Conservation (phyloP, 2,888 invertebrate species). For the Diaprepes abbreviatus region DNA sequence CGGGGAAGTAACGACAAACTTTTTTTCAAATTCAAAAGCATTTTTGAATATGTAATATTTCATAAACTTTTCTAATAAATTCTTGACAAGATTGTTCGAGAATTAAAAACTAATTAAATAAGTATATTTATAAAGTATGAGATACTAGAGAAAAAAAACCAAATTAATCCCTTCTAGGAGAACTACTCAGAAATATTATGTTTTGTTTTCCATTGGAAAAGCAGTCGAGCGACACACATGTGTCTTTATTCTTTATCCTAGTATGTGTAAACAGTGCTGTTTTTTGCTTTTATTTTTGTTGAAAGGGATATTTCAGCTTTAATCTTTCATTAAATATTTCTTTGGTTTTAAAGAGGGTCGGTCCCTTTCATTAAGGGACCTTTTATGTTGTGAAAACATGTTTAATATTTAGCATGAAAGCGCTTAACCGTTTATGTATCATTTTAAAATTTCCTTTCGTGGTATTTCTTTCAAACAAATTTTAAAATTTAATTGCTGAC, state of each 20-base stretch:
- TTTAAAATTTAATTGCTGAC: constrained; percentile 15
- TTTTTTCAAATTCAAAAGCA: too few relatives aligned
- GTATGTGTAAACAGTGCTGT: constrained; percentile 26
- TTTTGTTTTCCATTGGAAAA: not conserved
- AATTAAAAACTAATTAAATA: too few relatives aligned
- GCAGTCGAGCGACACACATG: constrained; percentile 12
- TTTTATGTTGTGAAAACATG: constrained; percentile 42
- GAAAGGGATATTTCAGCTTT: constrained; percentile 50
- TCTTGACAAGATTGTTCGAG: too few relatives aligned
- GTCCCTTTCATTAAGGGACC: constrained; percentile 50
- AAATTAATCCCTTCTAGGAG: not conserved
- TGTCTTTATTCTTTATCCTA: constrained; percentile 23
- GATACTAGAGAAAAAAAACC: too few relatives aligned
- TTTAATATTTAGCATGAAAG: constrained; percentile 32
- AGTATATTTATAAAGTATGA: too few relatives aligned
- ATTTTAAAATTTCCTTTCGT: constrained; percentile 10
- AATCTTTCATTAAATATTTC: constrained; percentile 53
- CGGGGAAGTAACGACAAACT: too few relatives aligned
- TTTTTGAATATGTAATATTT: too few relatives aligned
- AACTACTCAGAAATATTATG: constrained; percentile 5
- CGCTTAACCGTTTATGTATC: constrained; percentile 26
- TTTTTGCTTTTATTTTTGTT: constrained; percentile 32
- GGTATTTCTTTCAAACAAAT: constrained; percentile 16
- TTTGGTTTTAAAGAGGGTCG: constrained; percentile 46
- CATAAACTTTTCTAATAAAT: too few relatives aligned